Evolutionary conservation across 2,113 vertebrate species (phyloP).

Genomic region (Pica pica): DNA sequence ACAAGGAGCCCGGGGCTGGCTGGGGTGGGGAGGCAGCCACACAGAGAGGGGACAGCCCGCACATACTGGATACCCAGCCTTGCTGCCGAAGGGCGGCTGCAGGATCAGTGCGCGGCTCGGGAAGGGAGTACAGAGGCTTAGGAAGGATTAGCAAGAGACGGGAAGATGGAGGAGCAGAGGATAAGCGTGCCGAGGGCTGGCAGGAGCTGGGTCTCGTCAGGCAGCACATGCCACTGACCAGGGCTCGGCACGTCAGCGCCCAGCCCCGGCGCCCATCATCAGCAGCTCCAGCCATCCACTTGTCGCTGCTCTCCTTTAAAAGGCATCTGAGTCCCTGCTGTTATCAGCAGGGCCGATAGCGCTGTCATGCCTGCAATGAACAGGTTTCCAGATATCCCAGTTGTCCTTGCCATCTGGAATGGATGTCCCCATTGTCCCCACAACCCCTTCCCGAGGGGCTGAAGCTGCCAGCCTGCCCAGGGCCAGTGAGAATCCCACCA

Average conservation of each 20-base stretch:
- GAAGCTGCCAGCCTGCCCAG: neutral
- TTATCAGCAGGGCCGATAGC: neutral
- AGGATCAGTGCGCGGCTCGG: accelerated
- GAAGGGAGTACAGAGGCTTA: neutral
- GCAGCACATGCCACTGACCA: neutral
- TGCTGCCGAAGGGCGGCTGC: accelerated
- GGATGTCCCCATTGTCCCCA: neutral
- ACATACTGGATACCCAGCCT: accelerated
- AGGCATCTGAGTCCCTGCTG: neutral
- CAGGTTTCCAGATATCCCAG: neutral
- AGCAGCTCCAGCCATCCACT: neutral
- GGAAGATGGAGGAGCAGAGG: neutral
- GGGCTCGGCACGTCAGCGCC: neutral
- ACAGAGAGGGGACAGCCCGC: neutral
- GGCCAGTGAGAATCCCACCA: accelerated
- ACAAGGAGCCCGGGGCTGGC: accelerated
- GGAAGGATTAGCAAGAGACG: neutral
- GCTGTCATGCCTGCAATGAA: neutral
- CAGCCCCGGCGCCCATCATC: neutral
- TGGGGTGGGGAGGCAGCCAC: neutral
- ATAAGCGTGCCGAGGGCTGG: neutral
- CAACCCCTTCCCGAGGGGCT: accelerated
- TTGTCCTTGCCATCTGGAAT: slow-evolving; percentile 4
- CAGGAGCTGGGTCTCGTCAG: slow-evolving; percentile 5
- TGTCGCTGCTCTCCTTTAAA: slow-evolving; percentile 13